A percentile compares a stretch with the other conserved stretches of the same genome.
These are phyloP conservation scores for Melieria omissa DNA, from an alignment of 2,888 invertebrate genomes.

Conservation along the genomic window DNA sequence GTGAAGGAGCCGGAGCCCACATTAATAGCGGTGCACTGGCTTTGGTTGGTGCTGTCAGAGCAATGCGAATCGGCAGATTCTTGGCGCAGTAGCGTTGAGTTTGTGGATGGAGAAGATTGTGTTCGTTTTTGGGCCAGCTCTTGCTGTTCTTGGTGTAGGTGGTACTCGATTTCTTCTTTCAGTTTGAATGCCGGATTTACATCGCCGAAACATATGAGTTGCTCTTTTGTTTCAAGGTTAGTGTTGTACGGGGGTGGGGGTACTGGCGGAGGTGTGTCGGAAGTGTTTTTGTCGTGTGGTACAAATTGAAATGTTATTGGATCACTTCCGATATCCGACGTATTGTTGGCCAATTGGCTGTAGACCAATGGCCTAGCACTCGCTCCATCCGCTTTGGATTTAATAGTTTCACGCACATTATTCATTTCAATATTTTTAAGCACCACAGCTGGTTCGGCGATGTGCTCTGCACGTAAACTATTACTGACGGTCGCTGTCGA, in stretches of 20 bases:
- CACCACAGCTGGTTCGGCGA: slow-evolving; percentile 42
- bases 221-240: slow-evolving; percentile 6
- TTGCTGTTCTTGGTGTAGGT: slow-evolving; percentile 10
- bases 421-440: slow-evolving; percentile 54
- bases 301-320: no score
- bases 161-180: slow-evolving; percentile 28
- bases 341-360: no score
- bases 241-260: slow-evolving; percentile 47
- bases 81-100: slow-evolving; percentile 65
- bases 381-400: slow-evolving; percentile 36
- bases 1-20: slow-evolving; percentile 53
- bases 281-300: no score
- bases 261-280: slow-evolving; percentile 48
- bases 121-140: slow-evolving; percentile 25
- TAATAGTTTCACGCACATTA: slow-evolving; percentile 62
- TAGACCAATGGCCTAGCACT: no score
- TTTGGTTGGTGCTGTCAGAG: slow-evolving; percentile 73
- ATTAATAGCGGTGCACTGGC: slow-evolving; percentile 74
- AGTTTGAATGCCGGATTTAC: not conserved
- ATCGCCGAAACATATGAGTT: not conserved
- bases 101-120: slow-evolving; percentile 19
- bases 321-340: no score
- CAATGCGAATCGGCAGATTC: slow-evolving; percentile 73
- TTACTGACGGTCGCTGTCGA: slow-evolving; percentile 39
- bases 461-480: slow-evolving; percentile 47